Evolutionary conservation across 1,140 invertebrate genomes (phyloP).

Genomic region (silkworm (Bombyx mori)): ASM3026992v2 NC_085119.1:11004501-11005000

Average conservation of each 20-base stretch:
- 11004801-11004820: slow-evolving; percentile 8
- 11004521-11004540: no score
- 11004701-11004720: no score
- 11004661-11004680: no score
- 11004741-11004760: slow-evolving; percentile 50
- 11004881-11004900: no score
- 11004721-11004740: slow-evolving; percentile 19
- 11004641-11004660: slow-evolving; percentile 3
- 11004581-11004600: slow-evolving; percentile 12
- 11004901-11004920: no score
- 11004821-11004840: slow-evolving; percentile 20
- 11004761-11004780: slow-evolving; percentile 20
- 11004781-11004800: slow-evolving; percentile 4
- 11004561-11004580: background rate
- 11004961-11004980: no score
- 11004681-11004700: no score
- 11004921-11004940: no score
- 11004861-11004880: slow-evolving; percentile 12
- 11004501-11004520: background rate
- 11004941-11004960: no score
- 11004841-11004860: slow-evolving; percentile 26
- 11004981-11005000: no score
- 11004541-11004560: no score
- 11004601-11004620: slow-evolving; percentile 18
- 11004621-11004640: slow-evolving; percentile 11